phyloP scores from a whole-genome alignment of 2,888 invertebrate genomes.

The Parnassius smintheus region DNA sequence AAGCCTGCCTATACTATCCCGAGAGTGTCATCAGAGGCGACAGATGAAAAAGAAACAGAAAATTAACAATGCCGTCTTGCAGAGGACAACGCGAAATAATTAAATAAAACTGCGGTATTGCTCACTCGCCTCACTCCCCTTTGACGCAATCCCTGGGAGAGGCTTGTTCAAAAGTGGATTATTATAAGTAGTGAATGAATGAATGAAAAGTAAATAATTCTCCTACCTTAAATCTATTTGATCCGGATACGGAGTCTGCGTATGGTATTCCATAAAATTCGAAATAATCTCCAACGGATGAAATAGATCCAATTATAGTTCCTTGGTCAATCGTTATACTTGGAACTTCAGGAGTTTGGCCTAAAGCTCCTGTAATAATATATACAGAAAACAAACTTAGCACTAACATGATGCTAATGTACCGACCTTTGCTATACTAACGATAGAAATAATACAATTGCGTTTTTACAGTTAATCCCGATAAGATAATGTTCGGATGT shows the following conservation, averaged over 20 bases:
- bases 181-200: no score
- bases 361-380: constrained; percentile 31
- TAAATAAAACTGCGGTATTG: no score
- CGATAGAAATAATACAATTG: constrained; percentile 1
- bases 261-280: constrained; percentile 69
- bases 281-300: constrained; percentile 46
- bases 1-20: no score
- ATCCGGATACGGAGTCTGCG: constrained; percentile 64
- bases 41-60: no score
- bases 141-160: no score
- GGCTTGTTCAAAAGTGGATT: no score
- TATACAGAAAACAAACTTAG: constrained; percentile 35
- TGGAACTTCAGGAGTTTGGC: constrained; percentile 36
- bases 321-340: constrained; percentile 55
- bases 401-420: constrained; percentile 45
- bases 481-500: constrained; percentile 16
- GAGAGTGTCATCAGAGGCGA: no score
- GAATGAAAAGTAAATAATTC: not conserved
- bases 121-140: no score
- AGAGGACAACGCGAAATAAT: no score
- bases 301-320: constrained; percentile 49
- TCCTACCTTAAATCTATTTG: constrained; percentile 63
- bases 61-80: no score
- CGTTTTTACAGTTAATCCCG: not conserved
- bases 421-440: constrained; percentile 10